Conservation (phyloP, 2,113 vertebrate species). For the Sylvia atricapilla region DNA sequence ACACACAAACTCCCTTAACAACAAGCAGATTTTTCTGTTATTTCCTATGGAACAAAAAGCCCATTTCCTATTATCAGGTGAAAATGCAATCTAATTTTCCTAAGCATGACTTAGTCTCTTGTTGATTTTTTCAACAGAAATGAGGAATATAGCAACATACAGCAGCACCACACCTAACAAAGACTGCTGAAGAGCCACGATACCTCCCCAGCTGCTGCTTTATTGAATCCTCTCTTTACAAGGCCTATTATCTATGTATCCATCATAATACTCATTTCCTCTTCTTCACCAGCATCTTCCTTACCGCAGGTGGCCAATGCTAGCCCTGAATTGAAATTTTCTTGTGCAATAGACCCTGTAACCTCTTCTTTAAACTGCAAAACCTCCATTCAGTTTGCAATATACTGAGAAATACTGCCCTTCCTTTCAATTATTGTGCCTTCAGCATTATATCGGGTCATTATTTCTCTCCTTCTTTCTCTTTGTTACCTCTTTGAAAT, state of each 20-base stretch:
- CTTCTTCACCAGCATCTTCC: not conserved
- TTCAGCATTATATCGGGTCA: not conserved
- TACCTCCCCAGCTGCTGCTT: not conserved
- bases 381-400: not conserved
- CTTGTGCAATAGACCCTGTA: slow-evolving; percentile 20
- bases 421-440: slow-evolving; percentile 15
- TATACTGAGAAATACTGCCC: not conserved
- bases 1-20: not conserved
- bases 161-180: not conserved
- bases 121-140: not conserved
- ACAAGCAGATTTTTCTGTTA: not conserved
- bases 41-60: not conserved
- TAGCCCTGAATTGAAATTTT: slow-evolving; percentile 17
- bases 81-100: slow-evolving; percentile 17
- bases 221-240: not conserved
- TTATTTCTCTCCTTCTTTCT: not conserved
- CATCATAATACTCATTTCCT: not conserved
- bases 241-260: slow-evolving; percentile 6
- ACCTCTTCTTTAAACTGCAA: slow-evolving; percentile 17
- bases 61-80: not conserved
- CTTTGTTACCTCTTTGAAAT: not conserved
- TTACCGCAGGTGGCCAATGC: not conserved
- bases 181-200: not conserved
- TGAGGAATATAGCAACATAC: not conserved
- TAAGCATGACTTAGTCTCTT: not conserved